Conservation (phyloP, 2,888 invertebrate genomes). For the Volucella zonaria region DNA sequence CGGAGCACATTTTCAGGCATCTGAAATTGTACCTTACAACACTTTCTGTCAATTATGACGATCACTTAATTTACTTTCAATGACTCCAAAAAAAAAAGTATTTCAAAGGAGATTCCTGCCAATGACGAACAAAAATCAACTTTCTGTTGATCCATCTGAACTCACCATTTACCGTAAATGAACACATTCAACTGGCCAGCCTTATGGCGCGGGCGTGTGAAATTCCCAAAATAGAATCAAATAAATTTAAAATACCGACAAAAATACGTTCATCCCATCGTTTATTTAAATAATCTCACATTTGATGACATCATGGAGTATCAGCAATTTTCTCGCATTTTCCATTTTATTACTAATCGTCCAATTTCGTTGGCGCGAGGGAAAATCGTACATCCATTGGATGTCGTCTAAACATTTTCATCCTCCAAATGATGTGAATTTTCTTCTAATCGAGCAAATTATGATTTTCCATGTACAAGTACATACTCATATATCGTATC, state of each 20-base stretch:
- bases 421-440: not conserved
- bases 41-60: no score
- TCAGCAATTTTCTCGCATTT: constrained; percentile 47
- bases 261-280: constrained; percentile 28
- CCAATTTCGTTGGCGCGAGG: constrained; percentile 1
- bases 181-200: constrained; percentile 16
- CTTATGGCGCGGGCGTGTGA: constrained; percentile 56
- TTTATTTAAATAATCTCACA: constrained; percentile 21
- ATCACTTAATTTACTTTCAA: no score
- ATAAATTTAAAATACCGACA: constrained; percentile 28
- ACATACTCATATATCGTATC: not conserved
- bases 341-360: constrained; percentile 64
- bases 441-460: not conserved
- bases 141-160: not conserved
- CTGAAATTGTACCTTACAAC: no score
- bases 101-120: no score
- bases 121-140: not conserved
- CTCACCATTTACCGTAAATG: constrained; percentile 43
- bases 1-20: no score
- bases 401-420: not conserved
- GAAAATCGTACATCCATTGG: constrained; percentile 18
- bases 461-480: not conserved
- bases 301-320: constrained; percentile 65
- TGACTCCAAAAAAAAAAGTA: no score
- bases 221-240: constrained; percentile 43